Evolutionary conservation across 2,797 vertebrate genomes (phyloP).

Genomic region (Leptoclinus maculatus): DNA sequence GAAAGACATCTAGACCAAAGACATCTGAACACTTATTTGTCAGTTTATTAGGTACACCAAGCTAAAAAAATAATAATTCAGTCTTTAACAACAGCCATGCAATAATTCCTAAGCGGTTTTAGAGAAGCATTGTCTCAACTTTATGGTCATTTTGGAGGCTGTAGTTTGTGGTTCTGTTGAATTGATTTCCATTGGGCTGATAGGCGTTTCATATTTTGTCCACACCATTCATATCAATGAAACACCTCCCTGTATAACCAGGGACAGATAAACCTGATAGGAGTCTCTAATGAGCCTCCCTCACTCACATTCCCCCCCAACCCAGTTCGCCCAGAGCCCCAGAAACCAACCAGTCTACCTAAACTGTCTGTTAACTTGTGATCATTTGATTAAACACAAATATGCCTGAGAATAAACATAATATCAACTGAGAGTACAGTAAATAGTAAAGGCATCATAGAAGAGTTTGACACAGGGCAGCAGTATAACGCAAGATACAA

Average conservation of each 20-base stretch:
- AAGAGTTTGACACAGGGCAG: not conserved
- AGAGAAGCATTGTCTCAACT: not conserved
- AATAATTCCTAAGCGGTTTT: not conserved
- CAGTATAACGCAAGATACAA: not conserved
- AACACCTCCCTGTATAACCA: not conserved
- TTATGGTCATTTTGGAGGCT: not conserved
- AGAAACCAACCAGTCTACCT: not conserved
- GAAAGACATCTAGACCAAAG: not conserved
- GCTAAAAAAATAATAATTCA: not conserved
- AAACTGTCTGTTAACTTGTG: not conserved
- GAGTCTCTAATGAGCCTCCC: not conserved
- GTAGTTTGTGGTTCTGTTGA: not conserved
- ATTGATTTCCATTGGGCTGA: not conserved
- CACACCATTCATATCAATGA: not conserved
- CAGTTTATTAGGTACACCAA: not conserved
- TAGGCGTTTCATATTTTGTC: not conserved
- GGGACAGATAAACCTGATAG: not conserved
- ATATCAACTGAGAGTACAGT: not conserved
- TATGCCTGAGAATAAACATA: not conserved
- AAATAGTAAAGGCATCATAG: not conserved
- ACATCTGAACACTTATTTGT: not conserved
- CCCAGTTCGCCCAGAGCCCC: not conserved
- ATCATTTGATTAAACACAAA: not conserved
- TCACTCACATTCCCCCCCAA: not conserved
- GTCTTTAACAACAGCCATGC: not conserved